Percentiles rank a stretch among this genome's conserved stretches.
These are phyloP conservation scores for Zaprionus inermis DNA, from an alignment of 1,140 invertebrate genomes.

Conservation along the genomic window DNA sequence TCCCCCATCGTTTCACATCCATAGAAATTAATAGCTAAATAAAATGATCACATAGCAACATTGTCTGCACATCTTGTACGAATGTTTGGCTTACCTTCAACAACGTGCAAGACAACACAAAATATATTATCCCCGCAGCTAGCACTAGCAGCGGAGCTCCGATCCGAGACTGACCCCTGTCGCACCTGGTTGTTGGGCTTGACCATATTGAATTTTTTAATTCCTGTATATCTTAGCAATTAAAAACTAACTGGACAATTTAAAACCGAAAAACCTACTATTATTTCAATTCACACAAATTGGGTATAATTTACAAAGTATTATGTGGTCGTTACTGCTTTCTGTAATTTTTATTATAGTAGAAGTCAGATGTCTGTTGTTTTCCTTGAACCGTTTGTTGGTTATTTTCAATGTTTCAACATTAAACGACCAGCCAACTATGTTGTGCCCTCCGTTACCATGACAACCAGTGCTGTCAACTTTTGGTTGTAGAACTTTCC, in stretches of 20 bases:
- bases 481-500: no score
- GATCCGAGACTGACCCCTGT: slow-evolving; percentile 30
- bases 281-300: slow-evolving; percentile 24
- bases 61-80: not conserved
- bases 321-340: slow-evolving; percentile 14
- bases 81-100: slow-evolving; percentile 52
- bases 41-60: no score
- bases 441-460: slow-evolving; percentile 20
- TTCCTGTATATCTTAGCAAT: not conserved
- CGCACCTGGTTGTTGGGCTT: not conserved
- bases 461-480: no score
- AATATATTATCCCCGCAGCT: slow-evolving; percentile 53
- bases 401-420: not conserved
- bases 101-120: slow-evolving; percentile 74
- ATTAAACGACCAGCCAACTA: slow-evolving; percentile 11
- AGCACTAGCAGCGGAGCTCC: slow-evolving; percentile 16
- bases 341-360: slow-evolving; percentile 25
- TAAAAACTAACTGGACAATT: slow-evolving; percentile 1
- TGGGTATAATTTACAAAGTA: slow-evolving; percentile 33
- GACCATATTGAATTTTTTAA: slow-evolving; percentile 45
- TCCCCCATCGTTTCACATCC: slow-evolving; percentile 44
- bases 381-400: not conserved
- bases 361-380: slow-evolving; percentile 11
- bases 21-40: slow-evolving; percentile 66
- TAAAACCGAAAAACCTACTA: slow-evolving; percentile 3